Evolutionary conservation across 2,797 vertebrate species (phyloP), one percentile per base, ranked within the genome.

Genomic region (Epinephelus coioides): DNA sequence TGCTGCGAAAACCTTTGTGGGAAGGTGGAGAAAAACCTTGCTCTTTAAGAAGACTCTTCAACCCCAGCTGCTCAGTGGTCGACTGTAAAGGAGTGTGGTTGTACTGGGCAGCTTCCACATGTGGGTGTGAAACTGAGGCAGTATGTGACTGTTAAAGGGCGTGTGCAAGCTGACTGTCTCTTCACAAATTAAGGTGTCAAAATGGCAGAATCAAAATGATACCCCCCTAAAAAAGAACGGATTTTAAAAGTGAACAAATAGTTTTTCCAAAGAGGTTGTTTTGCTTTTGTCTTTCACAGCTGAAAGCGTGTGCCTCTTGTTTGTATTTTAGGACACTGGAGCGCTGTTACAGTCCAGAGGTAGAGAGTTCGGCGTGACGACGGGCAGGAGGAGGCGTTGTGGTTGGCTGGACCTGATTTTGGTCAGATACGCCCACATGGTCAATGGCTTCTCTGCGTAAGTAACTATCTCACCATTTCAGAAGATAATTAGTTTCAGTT

Each of bases 391-490:
- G 69, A 84, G 96, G 44, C 95, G 96, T 9, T 97, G 96, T n/a
- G 96, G 96, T 23, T 97, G 96, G 96, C 89, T 97, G 86, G 96
- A 97, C 74, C 86, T 96, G 80, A 94, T 97, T 63, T 82, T 96
- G 81, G 96, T 97, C 88, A 85, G 95, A 92, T 96, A 97, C 21
- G 96, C 96, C 66, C 96, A 96, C 89, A 96, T 96, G 96, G 94
- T 97, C 86, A 96, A 97, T 0, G 95, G 96, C 54, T 97, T 97
- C 84, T 92, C 95, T 15, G 95, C 95, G 95, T 97, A 94, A 96
- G 95, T 7, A 76, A 59, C 55, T 13, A 0, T 47, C 60, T 19
- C 18, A 18, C 0, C 2, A 5, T 60, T 69, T 74, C 53, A 47
- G 3, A 68, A 9, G n/a, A 27, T 56, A n/a, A 13, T 47, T 46